Evolutionary conservation across 2,888 invertebrate genomes (phyloP).

Genomic region (Torymus texanus): DNA sequence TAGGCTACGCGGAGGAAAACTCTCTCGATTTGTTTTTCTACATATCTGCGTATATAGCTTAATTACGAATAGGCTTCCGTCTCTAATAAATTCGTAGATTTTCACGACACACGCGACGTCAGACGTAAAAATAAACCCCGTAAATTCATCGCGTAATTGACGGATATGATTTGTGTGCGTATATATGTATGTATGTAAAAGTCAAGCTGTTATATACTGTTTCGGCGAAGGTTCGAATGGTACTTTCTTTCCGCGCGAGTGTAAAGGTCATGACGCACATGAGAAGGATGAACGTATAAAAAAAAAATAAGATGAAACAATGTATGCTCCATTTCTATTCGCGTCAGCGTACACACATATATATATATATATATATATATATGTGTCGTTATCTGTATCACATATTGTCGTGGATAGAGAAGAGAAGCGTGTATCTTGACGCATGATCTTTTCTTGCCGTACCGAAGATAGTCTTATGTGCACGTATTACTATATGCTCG

Average conservation of each 20-base stretch:
- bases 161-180: too few relatives aligned
- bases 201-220: too few relatives aligned
- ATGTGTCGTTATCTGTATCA: constrained; percentile 32
- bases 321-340: background rate
- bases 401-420: constrained; percentile 39
- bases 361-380: background rate
- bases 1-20: background rate
- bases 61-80: too few relatives aligned
- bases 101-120: too few relatives aligned
- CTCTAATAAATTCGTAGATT: too few relatives aligned
- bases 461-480: constrained; percentile 17
- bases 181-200: too few relatives aligned
- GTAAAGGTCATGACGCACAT: constrained; percentile 2
- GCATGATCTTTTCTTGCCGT: constrained; percentile 23
- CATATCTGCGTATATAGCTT: too few relatives aligned
- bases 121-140: too few relatives aligned
- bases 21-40: too few relatives aligned
- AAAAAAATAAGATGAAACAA: background rate
- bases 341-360: background rate
- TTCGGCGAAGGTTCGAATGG: too few relatives aligned
- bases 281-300: constrained; percentile 3
- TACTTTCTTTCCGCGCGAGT: constrained; percentile 7
- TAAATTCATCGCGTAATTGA: too few relatives aligned
- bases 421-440: constrained; percentile 42
- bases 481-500: background rate